Percentiles rank a stretch among this genome's conserved stretches.
phyloP scores from a whole-genome alignment of 1,140 invertebrate genomes.

The Dreissena rostriformis region DNA sequence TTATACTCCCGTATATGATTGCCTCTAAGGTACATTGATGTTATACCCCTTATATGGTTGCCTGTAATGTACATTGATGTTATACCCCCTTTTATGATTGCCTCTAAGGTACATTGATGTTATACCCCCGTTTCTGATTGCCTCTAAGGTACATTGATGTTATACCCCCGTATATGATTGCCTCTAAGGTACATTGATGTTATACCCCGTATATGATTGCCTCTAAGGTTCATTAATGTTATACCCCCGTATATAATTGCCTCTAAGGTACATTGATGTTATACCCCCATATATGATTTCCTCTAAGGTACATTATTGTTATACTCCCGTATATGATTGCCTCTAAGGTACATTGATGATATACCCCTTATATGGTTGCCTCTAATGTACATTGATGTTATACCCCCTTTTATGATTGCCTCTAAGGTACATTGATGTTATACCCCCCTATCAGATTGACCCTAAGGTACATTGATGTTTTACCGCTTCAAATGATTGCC shows the following conservation, averaged over 20 bases:
- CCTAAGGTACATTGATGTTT: too few relatives aligned
- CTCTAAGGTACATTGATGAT: constrained; percentile 78
- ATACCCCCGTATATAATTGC: constrained; percentile 93
- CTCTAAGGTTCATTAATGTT: constrained; percentile 86
- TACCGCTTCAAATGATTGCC: too few relatives aligned
- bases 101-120: too few relatives aligned
- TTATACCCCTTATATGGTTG: too few relatives aligned
- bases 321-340: constrained; percentile 93
- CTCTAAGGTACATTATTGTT: constrained; percentile 81
- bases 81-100: too few relatives aligned
- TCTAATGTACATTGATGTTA: too few relatives aligned
- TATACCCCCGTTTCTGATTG: too few relatives aligned
- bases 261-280: constrained; percentile 82
- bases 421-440: constrained; percentile 87
- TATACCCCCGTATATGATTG: constrained; percentile 92
- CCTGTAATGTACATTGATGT: too few relatives aligned
- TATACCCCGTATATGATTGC: too few relatives aligned
- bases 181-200: constrained; percentile 80
- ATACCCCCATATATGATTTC: neutral
- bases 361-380: constrained; percentile 84
- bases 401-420: too few relatives aligned
- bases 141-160: constrained; percentile 86
- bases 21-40: constrained; percentile 60
- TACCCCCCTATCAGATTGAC: constrained; percentile 93
- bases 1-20: constrained; percentile 93